These are phyloP conservation scores for Lepidurus packardi DNA, from an alignment of 1,140 invertebrate genomes.

Conservation along the genomic window DNA sequence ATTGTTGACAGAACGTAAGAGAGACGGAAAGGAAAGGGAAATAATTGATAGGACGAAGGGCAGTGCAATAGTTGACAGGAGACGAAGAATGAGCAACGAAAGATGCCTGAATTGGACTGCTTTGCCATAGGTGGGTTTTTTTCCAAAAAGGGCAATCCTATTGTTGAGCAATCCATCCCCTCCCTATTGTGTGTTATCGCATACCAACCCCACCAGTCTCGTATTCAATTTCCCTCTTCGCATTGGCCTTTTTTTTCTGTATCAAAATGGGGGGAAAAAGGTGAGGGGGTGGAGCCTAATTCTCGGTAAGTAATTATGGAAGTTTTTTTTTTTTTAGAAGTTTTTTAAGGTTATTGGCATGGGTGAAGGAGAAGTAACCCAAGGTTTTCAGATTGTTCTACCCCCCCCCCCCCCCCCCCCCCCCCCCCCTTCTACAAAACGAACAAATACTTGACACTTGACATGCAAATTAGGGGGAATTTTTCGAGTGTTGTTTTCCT, in stretches of 20 bases:
- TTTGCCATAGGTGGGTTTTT: background rate
- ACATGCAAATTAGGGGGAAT: conserved; percentile 12
- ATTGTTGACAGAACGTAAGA: background rate
- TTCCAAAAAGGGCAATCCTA: background rate
- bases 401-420: background rate
- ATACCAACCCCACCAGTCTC: background rate
- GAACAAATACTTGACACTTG: conserved; percentile 17
- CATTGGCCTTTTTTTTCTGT: conserved; percentile 6
- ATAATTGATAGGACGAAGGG: background rate
- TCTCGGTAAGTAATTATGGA: background rate
- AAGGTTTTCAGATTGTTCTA: background rate
- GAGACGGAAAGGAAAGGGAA: background rate
- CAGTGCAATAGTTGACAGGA: background rate
- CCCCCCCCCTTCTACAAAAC: background rate
- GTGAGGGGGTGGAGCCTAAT: background rate
- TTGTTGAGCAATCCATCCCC: conserved; percentile 7
- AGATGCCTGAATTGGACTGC: background rate
- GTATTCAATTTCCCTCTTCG: background rate
- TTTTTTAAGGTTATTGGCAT: conserved; percentile 5
- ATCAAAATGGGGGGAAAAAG: conserved; percentile 19
- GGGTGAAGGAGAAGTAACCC: conserved; percentile 10
- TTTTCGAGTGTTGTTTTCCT: background rate
- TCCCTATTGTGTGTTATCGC: background rate
- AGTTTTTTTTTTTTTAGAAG: background rate
- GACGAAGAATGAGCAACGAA: background rate